Base-by-base conservation (phyloP, 2,888 invertebrate species). In the Leucophenga maculata region DNA sequence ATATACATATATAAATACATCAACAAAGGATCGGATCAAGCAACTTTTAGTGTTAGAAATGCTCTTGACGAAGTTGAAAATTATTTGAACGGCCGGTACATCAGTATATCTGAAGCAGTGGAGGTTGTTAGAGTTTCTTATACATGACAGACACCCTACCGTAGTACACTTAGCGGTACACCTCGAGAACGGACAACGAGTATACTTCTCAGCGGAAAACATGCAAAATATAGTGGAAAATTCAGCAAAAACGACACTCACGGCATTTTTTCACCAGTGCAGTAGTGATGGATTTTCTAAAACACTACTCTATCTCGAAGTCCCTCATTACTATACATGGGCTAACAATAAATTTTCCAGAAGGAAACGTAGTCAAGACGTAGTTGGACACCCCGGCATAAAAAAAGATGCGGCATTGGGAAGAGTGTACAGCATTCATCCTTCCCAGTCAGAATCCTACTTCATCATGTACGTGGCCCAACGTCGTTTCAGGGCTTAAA, bases 61-160 rank as follows among this genome's bases (percentile, higher is more conserved):
- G 2, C 46, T 14, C 13, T 48, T 18, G 48, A 64, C n/a, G 62
- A 62, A 62, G 62, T 59, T 1, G 26, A 59, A 22, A 59, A 1
- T 3, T 59, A 20, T 26, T 8, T 59, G 14, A 59, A 59, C n/a
- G 59, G 59, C 1, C 59, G 31, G 13, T 59, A 59, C 26, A 59
- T 59, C 6, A 64, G 44, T 46, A 46, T 48, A 46, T 64, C 64
- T 1, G 64, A 46, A 64, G 18, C 64, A 3, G 48, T 64, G 64
- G 64, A 26, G 64, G 18, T 13, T 64, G 16, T 64, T 64, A 1
- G 20, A 64, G 6, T 64, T 67, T 67, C 64, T 46, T 60, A 68
- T 70, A 57, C 48, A 52, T 57, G 70, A 68, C 57, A 32, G 68
- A 52, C 48, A 65, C 57, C 31, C 55, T 32, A 54, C 66, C 1